A percentile compares a stretch with the other conserved stretches of the same genome.
Conservation (phyloP, 2,113 vertebrate species). For the Mesoclemmys tuberculata region DNA sequence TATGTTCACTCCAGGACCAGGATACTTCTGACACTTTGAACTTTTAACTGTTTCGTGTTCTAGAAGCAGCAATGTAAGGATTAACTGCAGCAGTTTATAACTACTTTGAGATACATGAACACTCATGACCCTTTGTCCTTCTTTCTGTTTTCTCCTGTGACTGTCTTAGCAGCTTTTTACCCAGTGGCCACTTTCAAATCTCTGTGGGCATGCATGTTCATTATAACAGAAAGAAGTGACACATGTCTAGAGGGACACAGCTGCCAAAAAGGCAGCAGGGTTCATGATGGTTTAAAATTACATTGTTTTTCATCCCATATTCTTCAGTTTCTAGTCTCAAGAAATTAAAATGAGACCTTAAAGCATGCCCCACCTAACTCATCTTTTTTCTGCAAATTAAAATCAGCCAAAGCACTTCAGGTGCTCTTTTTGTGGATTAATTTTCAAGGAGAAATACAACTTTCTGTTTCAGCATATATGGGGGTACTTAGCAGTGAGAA, state of each 20-base stretch:
- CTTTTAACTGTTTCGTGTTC: background rate
- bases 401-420: background rate
- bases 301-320: background rate
- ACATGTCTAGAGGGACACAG: background rate
- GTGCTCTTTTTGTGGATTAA: background rate
- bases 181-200: background rate
- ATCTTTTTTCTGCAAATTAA: background rate
- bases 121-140: background rate
- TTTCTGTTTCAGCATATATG: background rate
- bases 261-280: background rate
- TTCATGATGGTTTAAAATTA: background rate
- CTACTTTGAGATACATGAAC: background rate
- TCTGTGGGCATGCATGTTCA: background rate
- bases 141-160: background rate
- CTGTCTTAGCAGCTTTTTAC: background rate
- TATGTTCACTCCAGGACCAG: background rate
- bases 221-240: background rate
- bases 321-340: background rate
- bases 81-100: background rate
- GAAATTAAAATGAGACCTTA: background rate
- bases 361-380: background rate
- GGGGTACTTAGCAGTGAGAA: background rate
- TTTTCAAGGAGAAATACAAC: background rate
- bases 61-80: background rate
- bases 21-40: background rate